A percentile compares a stretch with the other conserved stretches of the same genome.
Evolutionary conservation across 2,888 invertebrate genomes (phyloP).

Genomic region (Melanostoma scalare): DNA sequence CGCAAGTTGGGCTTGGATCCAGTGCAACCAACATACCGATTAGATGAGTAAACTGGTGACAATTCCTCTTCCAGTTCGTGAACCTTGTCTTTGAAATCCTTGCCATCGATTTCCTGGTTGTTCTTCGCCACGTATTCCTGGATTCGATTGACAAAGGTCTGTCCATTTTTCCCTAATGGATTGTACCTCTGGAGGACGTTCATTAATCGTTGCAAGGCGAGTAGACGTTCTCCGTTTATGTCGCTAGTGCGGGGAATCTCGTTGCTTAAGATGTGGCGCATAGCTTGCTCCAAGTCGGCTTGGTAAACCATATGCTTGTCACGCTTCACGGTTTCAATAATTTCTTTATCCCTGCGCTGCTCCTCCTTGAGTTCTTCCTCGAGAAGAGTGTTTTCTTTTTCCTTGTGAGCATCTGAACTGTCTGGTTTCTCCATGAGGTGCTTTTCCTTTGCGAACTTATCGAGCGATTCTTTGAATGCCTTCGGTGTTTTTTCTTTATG

Average conservation of each 20-base stretch:
- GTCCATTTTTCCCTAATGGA: constrained; percentile 88
- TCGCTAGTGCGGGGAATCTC: constrained; percentile 89
- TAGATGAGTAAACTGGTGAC: constrained; percentile 83
- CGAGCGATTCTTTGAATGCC: constrained; percentile 75
- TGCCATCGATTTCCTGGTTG: constrained; percentile 84
- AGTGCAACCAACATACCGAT: constrained; percentile 90
- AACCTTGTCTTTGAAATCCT: constrained; percentile 84
- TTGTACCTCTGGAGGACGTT: constrained; percentile 89
- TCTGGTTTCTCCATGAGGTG: constrained; percentile 75
- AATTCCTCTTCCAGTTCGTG: constrained; percentile 84
- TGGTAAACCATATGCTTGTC: constrained; percentile 87
- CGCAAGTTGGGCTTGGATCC: constrained; percentile 89
- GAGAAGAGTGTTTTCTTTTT: constrained; percentile 13
- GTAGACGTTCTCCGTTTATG: constrained; percentile 88
- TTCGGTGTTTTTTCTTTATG: constrained; percentile 81
- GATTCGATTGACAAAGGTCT: constrained; percentile 85
- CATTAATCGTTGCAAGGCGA: constrained; percentile 89
- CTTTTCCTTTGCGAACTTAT: constrained; percentile 73
- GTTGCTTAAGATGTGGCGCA: constrained; percentile 91
- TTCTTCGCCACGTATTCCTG: constrained; percentile 83
- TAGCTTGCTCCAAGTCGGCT: constrained; percentile 92
- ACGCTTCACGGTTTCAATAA: constrained; percentile 77
- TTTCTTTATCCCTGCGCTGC: constrained; percentile 46
- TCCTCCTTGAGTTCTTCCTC: constrained; percentile 13
- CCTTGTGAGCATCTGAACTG: not conserved